These are phyloP conservation scores for Cryptotis parvus DNA, from an alignment of 2,113 vertebrate genomes.

Conservation along the genomic window DNA sequence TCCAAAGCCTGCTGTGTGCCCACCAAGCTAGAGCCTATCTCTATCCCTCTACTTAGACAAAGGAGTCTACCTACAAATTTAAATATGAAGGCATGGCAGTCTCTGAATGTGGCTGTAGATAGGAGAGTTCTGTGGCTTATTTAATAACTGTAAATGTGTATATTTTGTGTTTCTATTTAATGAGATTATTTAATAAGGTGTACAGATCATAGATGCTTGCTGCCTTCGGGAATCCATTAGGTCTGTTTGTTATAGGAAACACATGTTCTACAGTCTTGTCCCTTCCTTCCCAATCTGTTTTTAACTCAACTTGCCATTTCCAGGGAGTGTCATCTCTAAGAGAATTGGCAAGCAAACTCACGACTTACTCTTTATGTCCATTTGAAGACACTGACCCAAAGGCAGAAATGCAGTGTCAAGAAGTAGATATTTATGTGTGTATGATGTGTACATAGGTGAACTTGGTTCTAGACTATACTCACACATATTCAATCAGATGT, in stretches of 20 bases:
- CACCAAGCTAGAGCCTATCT: constrained; percentile 97
- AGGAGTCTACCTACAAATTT: constrained; percentile 97
- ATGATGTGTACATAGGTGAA: constrained; percentile 39
- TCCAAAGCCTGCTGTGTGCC: constrained; percentile 96
- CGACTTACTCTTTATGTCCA: background rate
- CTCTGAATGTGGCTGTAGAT: constrained; percentile 98
- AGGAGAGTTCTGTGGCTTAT: constrained; percentile 86
- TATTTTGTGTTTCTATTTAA: constrained; percentile 90
- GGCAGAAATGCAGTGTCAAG: constrained; percentile 1
- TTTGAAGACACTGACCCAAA: background rate
- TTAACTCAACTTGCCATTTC: constrained; percentile 48
- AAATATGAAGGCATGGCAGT: constrained; percentile 99
- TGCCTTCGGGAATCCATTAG: constrained; percentile 73
- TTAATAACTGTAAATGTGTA: constrained; percentile 92
- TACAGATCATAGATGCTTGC: constrained; percentile 85
- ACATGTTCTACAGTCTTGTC: constrained; percentile 74
- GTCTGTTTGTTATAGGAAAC: constrained; percentile 66
- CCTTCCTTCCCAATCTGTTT: constrained; percentile 61
- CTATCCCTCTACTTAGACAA: constrained; percentile 96
- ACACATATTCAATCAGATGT: background rate
- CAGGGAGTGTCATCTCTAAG: background rate
- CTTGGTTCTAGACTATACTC: background rate
- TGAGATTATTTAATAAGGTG: constrained; percentile 90
- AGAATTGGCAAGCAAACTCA: constrained; percentile 18
- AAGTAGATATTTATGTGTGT: constrained; percentile 37